Base-by-base conservation (phyloP, 1,140 invertebrate species). In the Rhagoletis pomonella region DNA sequence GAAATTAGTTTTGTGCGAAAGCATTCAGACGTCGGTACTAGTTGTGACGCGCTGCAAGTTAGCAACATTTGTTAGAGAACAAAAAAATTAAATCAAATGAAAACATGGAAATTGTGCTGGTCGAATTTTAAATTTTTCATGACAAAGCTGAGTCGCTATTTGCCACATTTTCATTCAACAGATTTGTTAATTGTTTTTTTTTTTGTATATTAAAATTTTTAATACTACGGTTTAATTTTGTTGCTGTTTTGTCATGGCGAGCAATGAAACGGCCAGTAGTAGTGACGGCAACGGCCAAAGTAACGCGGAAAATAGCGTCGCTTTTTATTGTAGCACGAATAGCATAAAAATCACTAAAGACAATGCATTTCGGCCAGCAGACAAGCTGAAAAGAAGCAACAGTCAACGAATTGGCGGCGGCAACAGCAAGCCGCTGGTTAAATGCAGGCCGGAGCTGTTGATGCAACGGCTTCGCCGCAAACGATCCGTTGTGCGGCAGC, bases 391-490 rank as follows among this genome's bases (percentile, higher is more conserved):
- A 4, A 50, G 9, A 55, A 19, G 44, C 19, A 81, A 29, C 50
- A 81, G 73, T 55, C 6, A 44, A 12, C n/a, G n/a, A n/a, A n/a
- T n/a, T n/a, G n/a, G n/a, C n/a, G n/a, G n/a, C n/a, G n/a, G n/a
- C n/a, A 85, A 60, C 55, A 60, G 39, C 58, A 19, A 14, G 50
- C 73, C 50, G 17, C 4, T 85, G 39, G 84, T 29, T 85, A 62
- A 60, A 59, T 62, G 84, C 19, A 85, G 58, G 0, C 19, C 84
- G 19, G 84, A 85, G 10, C 29, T 67, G 62, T 58, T 92, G 88
- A 67, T 92, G 55, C 91, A 92, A 59, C 89, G 88, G 59, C 86
- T 92, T 88, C 89, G 91, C n/a, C 86, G 89, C 29, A 89, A 90
- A 60, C 90, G 88, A 12, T 87, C 81, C 19, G 88, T 90, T 39